phyloP scores from a whole-genome alignment of 2,888 invertebrate species.

The Parnassius orleans region DNA sequence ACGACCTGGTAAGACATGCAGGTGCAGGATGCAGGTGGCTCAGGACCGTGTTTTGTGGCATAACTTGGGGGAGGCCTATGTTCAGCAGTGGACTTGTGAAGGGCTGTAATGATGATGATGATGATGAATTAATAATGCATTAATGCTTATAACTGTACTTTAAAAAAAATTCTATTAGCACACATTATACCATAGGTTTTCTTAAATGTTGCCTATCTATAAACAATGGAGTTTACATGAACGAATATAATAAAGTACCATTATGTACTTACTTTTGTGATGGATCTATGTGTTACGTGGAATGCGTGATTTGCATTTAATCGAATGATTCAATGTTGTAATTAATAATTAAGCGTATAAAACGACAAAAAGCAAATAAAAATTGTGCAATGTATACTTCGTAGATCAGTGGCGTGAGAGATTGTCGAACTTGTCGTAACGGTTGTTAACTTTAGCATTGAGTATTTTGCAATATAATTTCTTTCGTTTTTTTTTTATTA shows the following conservation, averaged over 20 bases:
- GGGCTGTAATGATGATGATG: no score
- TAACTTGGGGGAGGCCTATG: no score
- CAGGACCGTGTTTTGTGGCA: no score
- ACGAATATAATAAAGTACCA: slow-evolving; percentile 11
- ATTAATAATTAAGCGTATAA: slow-evolving; percentile 36
- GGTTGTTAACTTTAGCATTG: background rate
- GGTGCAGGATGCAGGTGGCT: no score
- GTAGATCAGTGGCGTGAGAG: slow-evolving; percentile 2
- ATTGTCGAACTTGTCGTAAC: background rate
- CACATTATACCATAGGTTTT: slow-evolving; percentile 9
- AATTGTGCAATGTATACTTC: slow-evolving; percentile 27
- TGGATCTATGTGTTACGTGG: slow-evolving; percentile 14
- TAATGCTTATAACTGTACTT: slow-evolving; percentile 7
- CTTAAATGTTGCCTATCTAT: slow-evolving; percentile 5
- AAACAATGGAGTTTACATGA: slow-evolving; percentile 12
- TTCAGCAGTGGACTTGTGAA: no score
- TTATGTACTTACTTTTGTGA: slow-evolving; percentile 21
- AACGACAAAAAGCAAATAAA: slow-evolving; percentile 38
- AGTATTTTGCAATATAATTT: slow-evolving; percentile 2
- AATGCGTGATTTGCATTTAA: slow-evolving; percentile 32
- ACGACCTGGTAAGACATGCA: no score
- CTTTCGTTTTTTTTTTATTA: slow-evolving; percentile 4
- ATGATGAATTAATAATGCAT: background rate
- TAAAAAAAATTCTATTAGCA: slow-evolving; percentile 12
- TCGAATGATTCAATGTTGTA: slow-evolving; percentile 34